Evolutionary conservation across 2,113 vertebrate species (phyloP), one percentile per base, ranked within the genome.

Genomic region (Cisticola juncidis): DNA sequence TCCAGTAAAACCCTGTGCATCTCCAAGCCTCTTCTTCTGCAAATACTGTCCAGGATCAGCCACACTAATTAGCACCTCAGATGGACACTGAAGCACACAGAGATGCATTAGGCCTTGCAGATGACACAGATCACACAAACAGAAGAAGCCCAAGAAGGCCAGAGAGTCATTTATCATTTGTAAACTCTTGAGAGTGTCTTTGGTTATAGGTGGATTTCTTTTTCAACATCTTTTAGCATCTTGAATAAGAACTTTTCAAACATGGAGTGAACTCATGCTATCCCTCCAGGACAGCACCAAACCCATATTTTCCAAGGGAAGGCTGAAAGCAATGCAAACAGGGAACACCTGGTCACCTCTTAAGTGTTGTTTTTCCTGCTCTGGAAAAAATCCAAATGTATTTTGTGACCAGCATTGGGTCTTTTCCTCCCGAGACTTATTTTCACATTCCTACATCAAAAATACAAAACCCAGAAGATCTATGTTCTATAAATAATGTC

Each of bases 401-500:
- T 57, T 53, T 57, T 68, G 53, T 56, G 61, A 45, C 65, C 65
- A 81, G 22, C 23, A 44, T 3, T 45, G 33, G 54, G 62, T 69
- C 78, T 86, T 82, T 94, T 88, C 85, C 80, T 94, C 85, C 28
- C 1, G 10, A 68, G 71, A 64, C 25, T 50, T 85, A 58, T 91
- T 96, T 94, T 86, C 50, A 71, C 53, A 54, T 86, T 68, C 73
- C 40, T 83, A 62, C 11, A 21, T 93, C 86, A 92, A 84, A 93
- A 92, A 54, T 28, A 90, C 86, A 95, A 96, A 96, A 51, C 64
- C 64, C 90, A 94, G 81, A 95, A 90, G 77, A 72, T 66, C 81
- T 86, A 5, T 20, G 4, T 85, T 78, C 94, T 87, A 96, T 89
- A 96, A 97, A 95, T 92, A 95, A 74, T 35, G 36, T 91, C 81